Evolutionary conservation across 92 coral and sea anemone genomes (phyloP).

Genomic region (Siderastrea siderea): DNA sequence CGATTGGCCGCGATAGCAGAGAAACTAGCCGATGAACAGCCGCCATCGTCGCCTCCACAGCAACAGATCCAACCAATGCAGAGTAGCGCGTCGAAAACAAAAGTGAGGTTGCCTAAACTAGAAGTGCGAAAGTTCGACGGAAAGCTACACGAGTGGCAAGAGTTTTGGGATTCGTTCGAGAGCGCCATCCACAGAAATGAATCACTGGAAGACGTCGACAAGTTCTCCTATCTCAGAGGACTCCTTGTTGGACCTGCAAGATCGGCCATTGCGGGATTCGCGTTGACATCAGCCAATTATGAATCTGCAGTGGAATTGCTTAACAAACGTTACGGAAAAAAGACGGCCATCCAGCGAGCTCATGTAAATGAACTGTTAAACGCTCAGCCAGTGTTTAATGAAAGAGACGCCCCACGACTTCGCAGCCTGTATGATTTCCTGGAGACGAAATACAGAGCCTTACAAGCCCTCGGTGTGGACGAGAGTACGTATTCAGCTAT

Average conservation of each 20-base stretch:
- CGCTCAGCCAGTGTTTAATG: slow-evolving; percentile 36
- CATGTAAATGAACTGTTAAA: slow-evolving; percentile 56
- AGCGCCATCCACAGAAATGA: slow-evolving; percentile 49
- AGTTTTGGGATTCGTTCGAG: slow-evolving; percentile 71
- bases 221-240: slow-evolving; percentile 20
- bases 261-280: slow-evolving; percentile 61
- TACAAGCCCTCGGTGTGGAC: slow-evolving; percentile 66
- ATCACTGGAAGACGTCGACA: slow-evolving; percentile 9
- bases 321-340: slow-evolving; percentile 7
- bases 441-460: slow-evolving; percentile 48
- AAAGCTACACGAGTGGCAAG: slow-evolving; percentile 53
- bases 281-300: slow-evolving; percentile 30
- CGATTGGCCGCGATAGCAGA: slow-evolving; percentile 3
- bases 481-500: slow-evolving; percentile 38
- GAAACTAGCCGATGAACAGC: neutral
- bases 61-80: neutral
- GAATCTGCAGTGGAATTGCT: slow-evolving; percentile 27
- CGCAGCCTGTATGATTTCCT: slow-evolving; percentile 14
- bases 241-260: slow-evolving; percentile 6
- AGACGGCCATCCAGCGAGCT: slow-evolving; percentile 33
- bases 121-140: slow-evolving; percentile 50
- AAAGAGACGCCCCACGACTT: slow-evolving; percentile 38
- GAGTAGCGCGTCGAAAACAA: no score
- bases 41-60: neutral
- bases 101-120: slow-evolving; percentile 44